A percentile compares a stretch with the other conserved stretches of the same genome.
These are phyloP conservation scores for Bujurquina vittata DNA, from an alignment of 2,113 vertebrate species.

Conservation along the genomic window DNA sequence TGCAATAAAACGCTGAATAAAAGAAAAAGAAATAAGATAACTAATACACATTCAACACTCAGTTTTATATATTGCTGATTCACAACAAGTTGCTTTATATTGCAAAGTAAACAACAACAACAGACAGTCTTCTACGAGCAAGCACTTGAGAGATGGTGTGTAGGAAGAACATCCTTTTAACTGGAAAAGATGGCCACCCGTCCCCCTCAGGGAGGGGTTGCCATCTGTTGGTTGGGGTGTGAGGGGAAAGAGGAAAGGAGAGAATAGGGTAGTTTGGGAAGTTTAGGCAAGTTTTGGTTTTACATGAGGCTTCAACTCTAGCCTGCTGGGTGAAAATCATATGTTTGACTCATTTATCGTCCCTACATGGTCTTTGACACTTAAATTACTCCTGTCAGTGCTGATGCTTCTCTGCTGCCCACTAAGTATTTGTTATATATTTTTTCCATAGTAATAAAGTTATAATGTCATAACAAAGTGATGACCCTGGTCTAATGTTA, in stretches of 20 bases:
- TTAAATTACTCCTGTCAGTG: background rate
- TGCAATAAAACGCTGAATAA: too few species aligned
- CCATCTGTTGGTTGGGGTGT: background rate
- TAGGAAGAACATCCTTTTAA: background rate
- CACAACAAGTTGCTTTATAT: background rate
- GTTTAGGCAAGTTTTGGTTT: constrained; percentile 7
- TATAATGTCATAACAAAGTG: background rate
- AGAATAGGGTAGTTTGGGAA: background rate
- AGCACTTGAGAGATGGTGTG: rapidly evolving
- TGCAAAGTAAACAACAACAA: background rate
- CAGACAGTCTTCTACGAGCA: background rate
- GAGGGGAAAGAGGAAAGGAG: background rate
- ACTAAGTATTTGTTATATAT: background rate
- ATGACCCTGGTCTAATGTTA: background rate
- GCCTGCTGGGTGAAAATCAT: background rate
- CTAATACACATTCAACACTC: too few species aligned
- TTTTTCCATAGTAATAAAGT: background rate
- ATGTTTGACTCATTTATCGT: background rate
- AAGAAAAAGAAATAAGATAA: too few species aligned
- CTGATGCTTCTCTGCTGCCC: background rate
- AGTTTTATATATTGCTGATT: background rate
- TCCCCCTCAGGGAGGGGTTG: background rate
- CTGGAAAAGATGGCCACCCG: background rate
- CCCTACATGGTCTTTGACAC: background rate
- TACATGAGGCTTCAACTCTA: background rate